These are phyloP conservation scores for Hydroisotoma schaefferi DNA, from an alignment of 2,888 invertebrate species.

Conservation along the genomic window DNA sequence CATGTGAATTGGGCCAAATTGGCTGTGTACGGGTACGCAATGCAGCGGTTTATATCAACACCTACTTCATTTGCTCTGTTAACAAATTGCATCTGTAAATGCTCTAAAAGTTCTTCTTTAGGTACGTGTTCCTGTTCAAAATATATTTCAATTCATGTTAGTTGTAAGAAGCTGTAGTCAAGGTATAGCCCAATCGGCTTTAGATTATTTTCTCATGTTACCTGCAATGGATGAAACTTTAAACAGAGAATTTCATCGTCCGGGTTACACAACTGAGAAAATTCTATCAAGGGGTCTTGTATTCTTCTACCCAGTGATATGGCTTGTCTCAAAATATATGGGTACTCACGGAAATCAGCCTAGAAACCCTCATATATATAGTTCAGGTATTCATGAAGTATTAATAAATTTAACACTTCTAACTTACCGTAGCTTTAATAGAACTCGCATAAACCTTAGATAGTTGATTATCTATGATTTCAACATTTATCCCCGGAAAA, in stretches of 20 bases:
- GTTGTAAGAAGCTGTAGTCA: too few relatives aligned
- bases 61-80: constrained; percentile 97
- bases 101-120: constrained; percentile 81
- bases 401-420: too few relatives aligned
- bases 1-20: constrained; percentile 94
- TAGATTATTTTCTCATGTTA: too few relatives aligned
- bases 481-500: constrained; percentile 80
- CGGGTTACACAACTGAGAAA: constrained; percentile 88
- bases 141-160: too few relatives aligned
- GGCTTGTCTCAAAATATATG: constrained; percentile 82
- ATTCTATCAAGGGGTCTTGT: constrained; percentile 95
- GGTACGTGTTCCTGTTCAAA: constrained; percentile 56
- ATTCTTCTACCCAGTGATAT: constrained; percentile 86
- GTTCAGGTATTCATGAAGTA: too few relatives aligned
- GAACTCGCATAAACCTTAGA: constrained; percentile 90
- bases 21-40: constrained; percentile 80
- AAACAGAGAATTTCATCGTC: constrained; percentile 96
- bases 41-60: constrained; percentile 91
- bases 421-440: constrained; percentile 68
- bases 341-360: constrained; percentile 89
- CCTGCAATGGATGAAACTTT: constrained; percentile 79
- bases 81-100: constrained; percentile 79
- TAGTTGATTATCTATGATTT: constrained; percentile 89
- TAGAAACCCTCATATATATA: too few relatives aligned
- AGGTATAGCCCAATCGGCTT: constrained; percentile 16